A percentile compares a stretch with the other conserved stretches of the same genome.
These are phyloP conservation scores for Axea sp. DNA, from an alignment of 2,888 invertebrate genomes.

Conservation along the genomic window DNA sequence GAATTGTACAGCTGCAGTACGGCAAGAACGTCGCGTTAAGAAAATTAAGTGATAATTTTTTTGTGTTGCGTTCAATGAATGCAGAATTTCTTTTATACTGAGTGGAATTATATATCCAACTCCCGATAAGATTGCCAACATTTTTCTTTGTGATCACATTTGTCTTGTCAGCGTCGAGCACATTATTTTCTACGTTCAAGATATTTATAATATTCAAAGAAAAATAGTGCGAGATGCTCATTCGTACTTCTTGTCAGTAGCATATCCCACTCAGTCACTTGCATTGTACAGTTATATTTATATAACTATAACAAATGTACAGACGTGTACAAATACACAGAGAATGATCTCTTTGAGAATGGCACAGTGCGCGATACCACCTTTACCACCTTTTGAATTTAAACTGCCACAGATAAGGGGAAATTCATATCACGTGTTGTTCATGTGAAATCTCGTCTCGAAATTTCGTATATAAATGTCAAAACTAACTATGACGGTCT, in stretches of 20 bases:
- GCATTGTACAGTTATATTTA: conserved; percentile 39
- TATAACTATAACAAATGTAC: conserved; percentile 37
- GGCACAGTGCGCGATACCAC: conserved; percentile 26
- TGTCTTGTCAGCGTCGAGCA: conserved; percentile 23
- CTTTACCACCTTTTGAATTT: conserved; percentile 50
- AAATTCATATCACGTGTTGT: conserved; percentile 47
- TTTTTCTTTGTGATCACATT: conserved; percentile 9
- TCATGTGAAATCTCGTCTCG: conserved; percentile 34
- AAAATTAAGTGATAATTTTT: no score
- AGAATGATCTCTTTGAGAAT: conserved; percentile 41
- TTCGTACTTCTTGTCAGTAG: conserved; percentile 33
- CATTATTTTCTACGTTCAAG: conserved; percentile 25
- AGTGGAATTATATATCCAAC: no score
- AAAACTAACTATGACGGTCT: conserved; percentile 12
- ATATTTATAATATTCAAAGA: conserved; percentile 48
- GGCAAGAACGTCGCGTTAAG: no score
- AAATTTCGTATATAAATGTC: conserved; percentile 38
- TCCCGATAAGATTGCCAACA: no score
- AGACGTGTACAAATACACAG: conserved; percentile 15
- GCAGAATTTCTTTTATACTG: no score
- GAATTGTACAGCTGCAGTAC: no score
- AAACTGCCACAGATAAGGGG: conserved; percentile 54
- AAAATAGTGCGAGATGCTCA: conserved; percentile 45
- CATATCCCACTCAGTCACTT: conserved; percentile 40
- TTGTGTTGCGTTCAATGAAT: no score